Evolutionary conservation across 2,797 vertebrate genomes (phyloP), one percentile per base, ranked within the genome.

Genomic region (Onychomys torridus): DNA sequence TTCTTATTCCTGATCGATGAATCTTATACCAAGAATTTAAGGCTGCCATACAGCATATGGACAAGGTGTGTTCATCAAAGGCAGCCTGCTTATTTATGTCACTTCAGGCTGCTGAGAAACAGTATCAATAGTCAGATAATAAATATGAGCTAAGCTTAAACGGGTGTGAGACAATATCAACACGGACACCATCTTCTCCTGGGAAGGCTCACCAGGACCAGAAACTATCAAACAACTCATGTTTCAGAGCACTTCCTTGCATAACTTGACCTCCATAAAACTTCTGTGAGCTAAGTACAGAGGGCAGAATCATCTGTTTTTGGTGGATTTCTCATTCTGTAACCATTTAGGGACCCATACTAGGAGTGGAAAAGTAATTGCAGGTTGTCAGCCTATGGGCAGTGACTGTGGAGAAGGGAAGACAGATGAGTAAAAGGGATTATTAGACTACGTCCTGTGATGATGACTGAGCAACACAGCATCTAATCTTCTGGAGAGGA

Each of bases 251-350:
- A 65, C 71, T 76, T 79, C 63, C 25, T 92, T 34, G 3, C 23
- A 73, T 61, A 61, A 46, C 57, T 63, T 77, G 34, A n/a, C 91
- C 89, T 85, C 81, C 65, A 94, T 25, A 88, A 69, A 84, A 88
- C 10, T 37, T 77, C 12, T 75, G 0, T 77, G n/a, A 92, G 71
- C 86, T 79, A 65, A 46, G 19, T 87, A 59, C 29, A 49, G 25
- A 55, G 73, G 73, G 27, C 37, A 83, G 89, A 43, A 57, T 78
- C 19, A 49, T 83, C 69, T 63, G 95, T 21, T 77, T 84, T 69
- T 96, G 34, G 73, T 63, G 16, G 55, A 6, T 89, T 86, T 49
- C 63, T 85, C 63, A 89, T 85, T 81, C 21, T 21, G 0, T 67
- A 65, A 90, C 73, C 32, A 90, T 63, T 46, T 89, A 82, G 79